A percentile compares a stretch with the other conserved stretches of the same genome.
Conservation (phyloP, 1,140 invertebrate species). For the Mizuhopecten yessoensis region DNA sequence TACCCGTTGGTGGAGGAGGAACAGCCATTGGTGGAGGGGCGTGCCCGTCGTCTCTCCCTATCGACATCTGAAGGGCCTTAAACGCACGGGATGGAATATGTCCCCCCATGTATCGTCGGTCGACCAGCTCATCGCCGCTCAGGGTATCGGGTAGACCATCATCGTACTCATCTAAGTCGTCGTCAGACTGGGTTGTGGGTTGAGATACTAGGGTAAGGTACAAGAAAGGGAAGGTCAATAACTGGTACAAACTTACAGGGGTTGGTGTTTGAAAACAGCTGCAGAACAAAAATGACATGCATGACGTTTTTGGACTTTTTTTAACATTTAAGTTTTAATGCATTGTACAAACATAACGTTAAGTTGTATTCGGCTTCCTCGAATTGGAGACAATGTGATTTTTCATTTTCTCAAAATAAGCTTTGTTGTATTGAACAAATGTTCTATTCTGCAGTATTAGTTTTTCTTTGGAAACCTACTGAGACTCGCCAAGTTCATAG, state of each 20-base stretch:
- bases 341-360: too few species aligned
- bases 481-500: too few species aligned
- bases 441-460: too few species aligned
- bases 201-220: slow-evolving; percentile 8
- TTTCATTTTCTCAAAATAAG: too few species aligned
- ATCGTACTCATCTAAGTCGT: slow-evolving; percentile 71
- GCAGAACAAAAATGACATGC: neutral
- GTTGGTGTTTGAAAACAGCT: neutral
- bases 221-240: slow-evolving; percentile 29
- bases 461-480: too few species aligned
- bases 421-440: too few species aligned
- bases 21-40: neutral
- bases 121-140: slow-evolving; percentile 73
- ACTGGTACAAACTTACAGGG: neutral
- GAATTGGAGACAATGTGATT: too few species aligned
- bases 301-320: too few species aligned
- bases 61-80: slow-evolving; percentile 88
- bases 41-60: slow-evolving; percentile 67
- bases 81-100: slow-evolving; percentile 94
- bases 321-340: too few species aligned
- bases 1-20: neutral
- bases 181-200: slow-evolving; percentile 47
- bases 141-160: slow-evolving; percentile 77
- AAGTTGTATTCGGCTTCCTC: too few species aligned
- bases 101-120: slow-evolving; percentile 88